These are phyloP conservation scores for Podiceps cristatus DNA, from an alignment of 2,113 vertebrate genomes.

Conservation along the genomic window DNA sequence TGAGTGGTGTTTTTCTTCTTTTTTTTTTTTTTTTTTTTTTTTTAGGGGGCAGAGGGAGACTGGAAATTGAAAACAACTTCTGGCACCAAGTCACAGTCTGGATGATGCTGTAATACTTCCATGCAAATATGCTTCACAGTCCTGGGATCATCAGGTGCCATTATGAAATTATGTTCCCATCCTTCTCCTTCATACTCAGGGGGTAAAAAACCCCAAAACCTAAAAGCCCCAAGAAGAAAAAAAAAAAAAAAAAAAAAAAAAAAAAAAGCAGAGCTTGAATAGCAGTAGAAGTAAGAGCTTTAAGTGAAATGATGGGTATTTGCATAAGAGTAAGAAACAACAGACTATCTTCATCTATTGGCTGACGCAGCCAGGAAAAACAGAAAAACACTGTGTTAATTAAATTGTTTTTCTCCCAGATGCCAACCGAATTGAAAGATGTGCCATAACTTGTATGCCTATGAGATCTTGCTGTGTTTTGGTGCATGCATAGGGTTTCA, in stretches of 20 bases:
- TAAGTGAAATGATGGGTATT: neutral
- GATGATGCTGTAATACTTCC: neutral
- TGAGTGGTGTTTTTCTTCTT: neutral
- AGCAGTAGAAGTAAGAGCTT: neutral
- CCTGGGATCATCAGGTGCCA: neutral
- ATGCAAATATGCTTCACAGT: neutral
- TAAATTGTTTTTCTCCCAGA: neutral
- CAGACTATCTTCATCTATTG: neutral
- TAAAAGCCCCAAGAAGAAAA: neutral
- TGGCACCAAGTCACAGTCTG: neutral
- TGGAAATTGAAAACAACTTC: neutral
- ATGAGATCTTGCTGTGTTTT: accelerated
- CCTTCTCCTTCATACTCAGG: neutral
- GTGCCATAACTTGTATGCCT: neutral
- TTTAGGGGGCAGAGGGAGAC: no score
- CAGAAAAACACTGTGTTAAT: neutral
- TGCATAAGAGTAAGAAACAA: neutral
- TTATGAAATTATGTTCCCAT: neutral
- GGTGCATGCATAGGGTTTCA: neutral
- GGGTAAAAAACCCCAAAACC: neutral
- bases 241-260: neutral
- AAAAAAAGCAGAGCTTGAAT: neutral
- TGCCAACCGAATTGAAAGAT: neutral
- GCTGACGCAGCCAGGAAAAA: neutral
- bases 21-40: no score